Conservation (phyloP, 2,797 vertebrate genomes). For the Rhynchonycteris naso region DNA sequence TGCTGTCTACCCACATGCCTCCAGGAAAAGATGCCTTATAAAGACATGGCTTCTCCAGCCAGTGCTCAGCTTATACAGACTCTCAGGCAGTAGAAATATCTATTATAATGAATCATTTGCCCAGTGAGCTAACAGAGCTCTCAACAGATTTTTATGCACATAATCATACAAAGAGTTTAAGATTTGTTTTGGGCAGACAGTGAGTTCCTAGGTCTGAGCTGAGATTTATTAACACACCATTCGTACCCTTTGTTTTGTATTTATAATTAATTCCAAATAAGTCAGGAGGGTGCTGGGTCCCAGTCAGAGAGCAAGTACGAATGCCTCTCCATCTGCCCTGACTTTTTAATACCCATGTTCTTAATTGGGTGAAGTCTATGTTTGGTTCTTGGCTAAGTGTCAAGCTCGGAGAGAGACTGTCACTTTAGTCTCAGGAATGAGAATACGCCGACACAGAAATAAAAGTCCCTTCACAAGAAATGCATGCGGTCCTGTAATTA, state of each 20-base stretch:
- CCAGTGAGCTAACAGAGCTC: conserved; percentile 54
- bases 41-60: conserved; percentile 68
- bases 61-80: not conserved
- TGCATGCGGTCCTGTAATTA: conserved; percentile 54
- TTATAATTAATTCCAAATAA: conserved; percentile 60
- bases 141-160: conserved; percentile 49
- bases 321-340: conserved; percentile 52
- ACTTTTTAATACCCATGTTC: conserved; percentile 62
- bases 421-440: conserved; percentile 65
- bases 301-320: conserved; percentile 44
- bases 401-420: conserved; percentile 63
- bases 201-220: not conserved
- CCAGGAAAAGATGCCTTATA: conserved; percentile 73
- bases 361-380: conserved; percentile 66
- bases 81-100: conserved; percentile 60
- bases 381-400: conserved; percentile 68
- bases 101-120: conserved; percentile 70
- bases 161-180: conserved; percentile 65
- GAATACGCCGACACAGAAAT: conserved; percentile 57
- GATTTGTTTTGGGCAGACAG: conserved; percentile 41
- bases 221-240: conserved; percentile 56
- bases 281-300: conserved; percentile 44
- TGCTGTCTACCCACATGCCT: not conserved
- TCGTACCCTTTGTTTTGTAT: conserved; percentile 52
- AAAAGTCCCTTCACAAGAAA: conserved; percentile 66